Base-by-base conservation (phyloP, 64 coral and sea anemone species). In the Porites lutea region DNA sequence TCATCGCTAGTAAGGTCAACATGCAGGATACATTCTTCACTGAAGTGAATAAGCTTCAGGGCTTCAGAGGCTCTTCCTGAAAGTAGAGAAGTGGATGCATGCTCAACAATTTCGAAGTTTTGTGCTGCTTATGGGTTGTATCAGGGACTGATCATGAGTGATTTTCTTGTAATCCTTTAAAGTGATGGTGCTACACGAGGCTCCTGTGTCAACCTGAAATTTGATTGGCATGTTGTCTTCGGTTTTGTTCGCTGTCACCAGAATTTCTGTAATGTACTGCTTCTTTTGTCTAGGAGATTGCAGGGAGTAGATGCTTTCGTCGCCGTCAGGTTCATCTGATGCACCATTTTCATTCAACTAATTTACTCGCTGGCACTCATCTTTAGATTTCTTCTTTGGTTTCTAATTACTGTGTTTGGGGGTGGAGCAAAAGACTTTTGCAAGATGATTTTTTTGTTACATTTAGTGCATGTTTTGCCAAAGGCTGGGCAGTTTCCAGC, bases 381-480 rank as follows among this genome's bases (percentile, higher is more conserved):
- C 83, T 11, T 55, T 44, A 51, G 72, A 52, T 83, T 23, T 66
- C 14, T 59, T 58, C 43, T 62, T 92, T 4, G 52, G 3, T 12
- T 62, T 59, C 78, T 75, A 67, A 37, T 75, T 88, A 48, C n/a
- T 48, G 2, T 22, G 70, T 44, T 16, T 51, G 14, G 6, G 3
- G 46, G 13, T 8, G 48, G 63, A 87, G 52, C 44, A 16, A 50
- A 71, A 89, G 8, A 89, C 71, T 78, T 76, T 89, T 0, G 71
- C 87, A 19, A 89, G 52, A 20, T 89, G 82, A 20, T 93, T 93
- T 62, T 88, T 67, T 93, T 93, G 47, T 93, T 64, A 22, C 85
- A 88, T 58, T 79, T 77, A 16, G 6, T 72, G 55, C 92, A 93
- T 3, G 75, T 93, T 70, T 78, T 60, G 23, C 91, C 91, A 88